Base-by-base conservation (phyloP, 2,888 invertebrate genomes). In the Boloria euphrosyne region DNA sequence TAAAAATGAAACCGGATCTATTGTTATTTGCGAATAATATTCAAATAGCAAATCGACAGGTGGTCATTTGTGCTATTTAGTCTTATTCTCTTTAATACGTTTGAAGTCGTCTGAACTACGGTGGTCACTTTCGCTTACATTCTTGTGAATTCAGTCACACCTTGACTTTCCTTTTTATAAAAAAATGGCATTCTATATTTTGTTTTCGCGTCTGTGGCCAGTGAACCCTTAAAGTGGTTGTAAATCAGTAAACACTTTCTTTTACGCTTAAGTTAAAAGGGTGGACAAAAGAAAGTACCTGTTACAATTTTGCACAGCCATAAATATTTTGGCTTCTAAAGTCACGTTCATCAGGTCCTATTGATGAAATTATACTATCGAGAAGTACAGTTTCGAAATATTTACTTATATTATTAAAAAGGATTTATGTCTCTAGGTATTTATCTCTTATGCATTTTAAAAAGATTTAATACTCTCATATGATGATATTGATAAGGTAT, bases 191-290 rank as follows among this genome's bases (percentile, higher is more conserved):
- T 76, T 78, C 74, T 75, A 51, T 59, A 70, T 74, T 77, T 83
- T 85, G 87, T 84, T 89, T 87, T 83, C 80, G 76, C 80, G 70
- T 79, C 84, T 86, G 85, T 76, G 85, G 84, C 80, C 73, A 73
- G 75, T 76, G 67, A 75, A 76, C 75, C 76, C 78, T 80, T 77
- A 78, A 82, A 79, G 81, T 73, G 86, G 84, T 84, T 82, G 82
- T 90, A 89, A 89, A 89, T 87, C 84, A 82, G 82, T 80, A 81
- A 86, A 83, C 80, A 85, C 86, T 87, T 86, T 87, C 85, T 81
- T 82, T 85, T 76, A 70, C 77, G 74, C 75, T 70, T 16, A 57
- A 49, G 58, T 63, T 68, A 66, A 75, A 75, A 75, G 73, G 71
- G 74, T 78, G 43, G 13, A 49, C 50, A 58, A 60, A 61, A 62